phyloP scores from a whole-genome alignment of 2,113 vertebrate species.

The Misgurnus anguillicaudatus region DNA sequence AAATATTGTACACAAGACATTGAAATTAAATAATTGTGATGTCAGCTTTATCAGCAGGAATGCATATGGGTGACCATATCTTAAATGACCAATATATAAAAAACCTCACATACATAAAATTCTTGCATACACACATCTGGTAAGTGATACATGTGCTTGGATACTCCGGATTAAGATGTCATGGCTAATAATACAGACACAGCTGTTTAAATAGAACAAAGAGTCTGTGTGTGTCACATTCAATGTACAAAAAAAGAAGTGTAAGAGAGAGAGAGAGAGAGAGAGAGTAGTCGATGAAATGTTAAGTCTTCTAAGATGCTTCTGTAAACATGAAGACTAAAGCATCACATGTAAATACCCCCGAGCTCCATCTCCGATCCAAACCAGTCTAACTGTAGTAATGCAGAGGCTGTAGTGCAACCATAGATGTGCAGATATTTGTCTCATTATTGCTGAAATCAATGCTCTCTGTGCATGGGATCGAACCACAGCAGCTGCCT shows the following conservation, averaged over 20 bases:
- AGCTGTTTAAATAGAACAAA: too few relatives aligned
- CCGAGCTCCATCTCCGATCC: neutral
- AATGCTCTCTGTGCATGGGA: slow-evolving; percentile 10
- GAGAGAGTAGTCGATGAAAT: neutral
- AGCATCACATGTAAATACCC: neutral
- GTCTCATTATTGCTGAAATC: slow-evolving; percentile 34
- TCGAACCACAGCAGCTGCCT: slow-evolving; percentile 5
- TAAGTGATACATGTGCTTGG: too few relatives aligned
- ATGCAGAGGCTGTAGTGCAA: neutral
- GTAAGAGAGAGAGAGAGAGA: neutral
- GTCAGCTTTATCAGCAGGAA: too few relatives aligned
- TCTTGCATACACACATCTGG: too few relatives aligned
- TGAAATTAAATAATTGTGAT: too few relatives aligned
- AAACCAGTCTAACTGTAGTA: neutral
- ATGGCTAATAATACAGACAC: too few relatives aligned
- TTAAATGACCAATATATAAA: neutral
- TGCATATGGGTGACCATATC: too few relatives aligned
- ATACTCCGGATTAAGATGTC: too few relatives aligned
- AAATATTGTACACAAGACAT: too few relatives aligned
- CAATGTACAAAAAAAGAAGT: neutral
- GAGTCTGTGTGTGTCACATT: too few relatives aligned
- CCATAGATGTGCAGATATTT: slow-evolving; percentile 5
- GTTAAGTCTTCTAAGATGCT: slow-evolving; percentile 5
- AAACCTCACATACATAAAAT: neutral
- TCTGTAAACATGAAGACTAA: slow-evolving; percentile 1